phyloP scores from a whole-genome alignment of 2,888 invertebrate species.

The Xylota sylvarum region DNA sequence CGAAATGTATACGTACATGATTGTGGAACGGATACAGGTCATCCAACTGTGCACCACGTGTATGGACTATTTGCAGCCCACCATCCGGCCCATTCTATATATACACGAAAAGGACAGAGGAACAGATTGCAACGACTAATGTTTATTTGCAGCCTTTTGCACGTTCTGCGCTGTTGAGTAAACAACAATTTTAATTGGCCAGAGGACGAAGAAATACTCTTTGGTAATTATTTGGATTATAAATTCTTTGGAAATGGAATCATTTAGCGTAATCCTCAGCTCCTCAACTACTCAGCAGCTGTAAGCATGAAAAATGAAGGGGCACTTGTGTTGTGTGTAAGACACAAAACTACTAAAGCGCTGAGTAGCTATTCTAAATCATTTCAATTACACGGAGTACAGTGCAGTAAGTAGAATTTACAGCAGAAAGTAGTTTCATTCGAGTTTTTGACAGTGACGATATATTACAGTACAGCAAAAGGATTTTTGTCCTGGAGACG shows the following conservation, averaged over 20 bases:
- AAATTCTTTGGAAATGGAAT: slow-evolving; percentile 70
- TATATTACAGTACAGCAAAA: neutral
- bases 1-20: slow-evolving; percentile 16
- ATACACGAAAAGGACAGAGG: slow-evolving; percentile 5
- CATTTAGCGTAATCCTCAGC: slow-evolving; percentile 56
- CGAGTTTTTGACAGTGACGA: neutral
- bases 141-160: slow-evolving; percentile 71
- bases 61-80: slow-evolving; percentile 55
- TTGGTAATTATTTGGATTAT: slow-evolving; percentile 71
- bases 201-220: slow-evolving; percentile 52
- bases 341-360: slow-evolving; percentile 3
- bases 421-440: neutral
- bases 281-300: slow-evolving; percentile 50
- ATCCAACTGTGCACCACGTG: slow-evolving; percentile 65
- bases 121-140: slow-evolving; percentile 62
- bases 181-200: slow-evolving; percentile 70
- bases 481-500: neutral
- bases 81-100: slow-evolving; percentile 3
- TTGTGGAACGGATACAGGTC: slow-evolving; percentile 62
- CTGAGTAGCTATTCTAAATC: slow-evolving; percentile 30
- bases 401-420: slow-evolving; percentile 12
- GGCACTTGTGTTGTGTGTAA: slow-evolving; percentile 44
- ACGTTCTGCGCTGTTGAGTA: slow-evolving; percentile 65
- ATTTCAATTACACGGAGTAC: slow-evolving; percentile 39
- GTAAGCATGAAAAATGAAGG: slow-evolving; percentile 54